Evolutionary conservation across 2,888 invertebrate species (phyloP).

Genomic region (Amiota communis): DNA sequence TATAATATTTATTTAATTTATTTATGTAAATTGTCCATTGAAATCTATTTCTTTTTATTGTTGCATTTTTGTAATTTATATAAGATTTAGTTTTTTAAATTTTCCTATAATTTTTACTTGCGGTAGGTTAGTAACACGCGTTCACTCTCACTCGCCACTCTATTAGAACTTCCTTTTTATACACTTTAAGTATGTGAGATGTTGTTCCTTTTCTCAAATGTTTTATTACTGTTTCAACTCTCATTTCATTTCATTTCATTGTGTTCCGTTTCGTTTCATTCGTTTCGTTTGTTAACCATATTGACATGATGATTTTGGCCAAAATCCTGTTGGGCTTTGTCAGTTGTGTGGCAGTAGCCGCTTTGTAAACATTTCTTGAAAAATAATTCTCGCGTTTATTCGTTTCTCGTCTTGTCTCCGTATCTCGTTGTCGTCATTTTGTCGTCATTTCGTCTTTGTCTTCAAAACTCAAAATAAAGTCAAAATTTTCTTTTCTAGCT

Average conservation of each 20-base stretch:
- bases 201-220: not conserved
- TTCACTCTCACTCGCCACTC: not conserved
- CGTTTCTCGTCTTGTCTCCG: not conserved
- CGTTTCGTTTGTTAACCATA: not conserved
- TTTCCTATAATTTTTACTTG: not conserved
- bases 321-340: not conserved
- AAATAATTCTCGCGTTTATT: not conserved
- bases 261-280: not conserved
- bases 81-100: not conserved
- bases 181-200: not conserved
- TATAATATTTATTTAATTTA: not conserved
- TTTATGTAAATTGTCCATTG: not conserved
- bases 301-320: not conserved
- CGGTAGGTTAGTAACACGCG: not conserved
- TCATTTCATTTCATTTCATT: not conserved
- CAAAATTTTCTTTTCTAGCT: too few species aligned
- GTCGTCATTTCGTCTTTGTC: too few species aligned
- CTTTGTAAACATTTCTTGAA: not conserved
- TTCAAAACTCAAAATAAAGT: too few species aligned
- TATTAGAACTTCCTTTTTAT: not conserved
- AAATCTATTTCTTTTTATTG: not conserved
- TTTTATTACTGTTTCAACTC: not conserved
- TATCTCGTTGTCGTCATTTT: not conserved
- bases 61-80: not conserved
- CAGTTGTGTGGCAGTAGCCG: constrained; percentile 10